Evolutionary conservation across 2,797 vertebrate species (phyloP).

Genomic region (Psittacula echo): DNA sequence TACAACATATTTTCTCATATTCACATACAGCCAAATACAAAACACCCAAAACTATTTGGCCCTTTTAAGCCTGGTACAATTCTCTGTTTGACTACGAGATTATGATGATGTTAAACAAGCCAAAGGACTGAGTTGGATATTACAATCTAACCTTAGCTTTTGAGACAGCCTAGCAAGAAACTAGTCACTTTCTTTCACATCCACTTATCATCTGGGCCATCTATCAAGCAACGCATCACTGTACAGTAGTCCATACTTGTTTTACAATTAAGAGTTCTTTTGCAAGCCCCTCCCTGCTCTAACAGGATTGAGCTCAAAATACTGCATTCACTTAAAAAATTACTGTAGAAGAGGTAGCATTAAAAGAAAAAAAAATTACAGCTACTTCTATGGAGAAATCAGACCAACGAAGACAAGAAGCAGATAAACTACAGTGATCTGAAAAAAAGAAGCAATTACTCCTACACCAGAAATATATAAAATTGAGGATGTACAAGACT

Average conservation of each 20-base stretch:
- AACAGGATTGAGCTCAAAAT: neutral
- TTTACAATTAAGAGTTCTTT: neutral
- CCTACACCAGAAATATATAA: neutral
- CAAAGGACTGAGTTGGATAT: neutral
- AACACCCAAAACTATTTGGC: fast-evolving
- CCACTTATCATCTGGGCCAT: neutral
- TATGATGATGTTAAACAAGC: neutral
- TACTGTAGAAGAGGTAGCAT: neutral
- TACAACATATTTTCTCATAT: neutral
- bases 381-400: neutral
- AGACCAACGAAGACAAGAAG: neutral
- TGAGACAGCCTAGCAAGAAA: neutral
- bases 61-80: neutral
- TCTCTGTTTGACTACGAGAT: neutral
- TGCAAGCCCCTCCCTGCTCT: neutral
- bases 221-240: neutral
- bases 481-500: neutral
- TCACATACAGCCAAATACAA: neutral
- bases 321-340: neutral
- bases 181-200: neutral
- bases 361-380: neutral
- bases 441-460: neutral
- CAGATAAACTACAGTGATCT: neutral
- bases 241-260: neutral
- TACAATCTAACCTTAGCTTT: neutral